phyloP scores from a whole-genome alignment of 2,888 invertebrate species.

The Pachydiplax longipennis region DNA sequence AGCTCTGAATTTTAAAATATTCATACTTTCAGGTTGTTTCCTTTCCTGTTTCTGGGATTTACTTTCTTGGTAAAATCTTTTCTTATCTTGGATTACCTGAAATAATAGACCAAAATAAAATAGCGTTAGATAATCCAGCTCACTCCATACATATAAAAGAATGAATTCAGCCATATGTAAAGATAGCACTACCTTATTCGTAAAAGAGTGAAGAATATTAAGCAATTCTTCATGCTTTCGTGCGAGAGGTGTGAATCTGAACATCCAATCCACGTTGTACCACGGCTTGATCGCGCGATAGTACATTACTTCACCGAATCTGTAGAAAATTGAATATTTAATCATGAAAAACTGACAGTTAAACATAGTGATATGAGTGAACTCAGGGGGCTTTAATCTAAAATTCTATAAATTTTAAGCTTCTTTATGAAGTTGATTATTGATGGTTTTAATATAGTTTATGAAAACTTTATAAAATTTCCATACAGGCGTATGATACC shows the following conservation, averaged over 20 bases:
- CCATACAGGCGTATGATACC: too few species aligned
- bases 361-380: too few species aligned
- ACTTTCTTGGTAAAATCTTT: background rate
- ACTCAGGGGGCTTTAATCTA: too few species aligned
- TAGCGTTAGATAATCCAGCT: background rate
- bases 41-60: background rate
- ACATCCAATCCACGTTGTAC: constrained; percentile 8
- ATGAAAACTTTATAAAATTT: too few species aligned
- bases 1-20: background rate
- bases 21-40: background rate
- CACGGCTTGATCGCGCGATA: background rate
- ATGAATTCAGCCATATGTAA: background rate
- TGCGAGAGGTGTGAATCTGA: background rate
- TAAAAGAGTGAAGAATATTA: background rate
- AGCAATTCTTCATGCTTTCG: background rate
- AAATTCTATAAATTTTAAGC: too few species aligned
- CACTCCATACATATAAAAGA: background rate
- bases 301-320: constrained; percentile 16
- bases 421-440: too few species aligned
- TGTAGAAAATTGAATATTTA: background rate
- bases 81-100: constrained; percentile 21
- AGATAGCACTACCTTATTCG: background rate
- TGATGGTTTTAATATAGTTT: too few species aligned
- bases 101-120: background rate
- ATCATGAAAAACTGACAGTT: too few species aligned